Percentiles rank a stretch among this genome's conserved stretches.
Evolutionary conservation across 2,113 vertebrate species (phyloP).

Genomic region (Phoxinus phoxinus): DNA sequence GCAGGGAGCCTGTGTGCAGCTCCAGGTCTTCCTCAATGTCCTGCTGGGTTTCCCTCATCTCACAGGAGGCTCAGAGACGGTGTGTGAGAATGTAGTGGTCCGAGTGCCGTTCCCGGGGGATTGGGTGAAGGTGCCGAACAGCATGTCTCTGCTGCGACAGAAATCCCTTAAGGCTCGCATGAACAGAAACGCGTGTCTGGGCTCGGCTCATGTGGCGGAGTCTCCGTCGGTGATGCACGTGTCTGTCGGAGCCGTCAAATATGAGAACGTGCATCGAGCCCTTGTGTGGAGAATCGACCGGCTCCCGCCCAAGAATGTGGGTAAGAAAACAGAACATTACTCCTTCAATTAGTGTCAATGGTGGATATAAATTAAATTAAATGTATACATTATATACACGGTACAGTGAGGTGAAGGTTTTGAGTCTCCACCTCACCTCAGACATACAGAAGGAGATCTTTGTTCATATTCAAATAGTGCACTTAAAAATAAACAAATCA

Average conservation of each 20-base stretch:
- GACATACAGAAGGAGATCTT: too few species aligned
- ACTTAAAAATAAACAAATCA: too few species aligned
- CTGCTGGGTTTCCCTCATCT: constrained; percentile 66
- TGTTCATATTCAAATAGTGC: too few species aligned
- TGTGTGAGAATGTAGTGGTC: constrained; percentile 88
- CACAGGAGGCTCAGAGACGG: constrained; percentile 52
- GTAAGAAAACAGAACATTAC: constrained; percentile 69
- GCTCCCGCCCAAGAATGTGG: constrained; percentile 93
- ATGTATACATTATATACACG: background rate
- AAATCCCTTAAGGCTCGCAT: constrained; percentile 93
- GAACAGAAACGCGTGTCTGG: constrained; percentile 91
- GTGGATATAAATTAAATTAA: background rate
- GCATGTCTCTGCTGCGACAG: constrained; percentile 88
- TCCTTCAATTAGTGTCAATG: background rate
- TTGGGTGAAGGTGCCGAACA: constrained; percentile 92
- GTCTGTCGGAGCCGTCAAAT: constrained; percentile 89
- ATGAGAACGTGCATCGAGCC: constrained; percentile 92
- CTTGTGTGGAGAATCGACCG: constrained; percentile 96
- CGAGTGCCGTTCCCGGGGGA: constrained; percentile 88
- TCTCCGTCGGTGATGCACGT: constrained; percentile 91
- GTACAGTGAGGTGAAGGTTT: background rate
- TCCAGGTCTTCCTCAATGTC: constrained; percentile 92
- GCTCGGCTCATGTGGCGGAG: constrained; percentile 79
- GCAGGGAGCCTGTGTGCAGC: constrained; percentile 91
- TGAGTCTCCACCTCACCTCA: too few species aligned